These are phyloP conservation scores for Cisticola juncidis DNA, from an alignment of 2,113 vertebrate species.

Conservation along the genomic window DNA sequence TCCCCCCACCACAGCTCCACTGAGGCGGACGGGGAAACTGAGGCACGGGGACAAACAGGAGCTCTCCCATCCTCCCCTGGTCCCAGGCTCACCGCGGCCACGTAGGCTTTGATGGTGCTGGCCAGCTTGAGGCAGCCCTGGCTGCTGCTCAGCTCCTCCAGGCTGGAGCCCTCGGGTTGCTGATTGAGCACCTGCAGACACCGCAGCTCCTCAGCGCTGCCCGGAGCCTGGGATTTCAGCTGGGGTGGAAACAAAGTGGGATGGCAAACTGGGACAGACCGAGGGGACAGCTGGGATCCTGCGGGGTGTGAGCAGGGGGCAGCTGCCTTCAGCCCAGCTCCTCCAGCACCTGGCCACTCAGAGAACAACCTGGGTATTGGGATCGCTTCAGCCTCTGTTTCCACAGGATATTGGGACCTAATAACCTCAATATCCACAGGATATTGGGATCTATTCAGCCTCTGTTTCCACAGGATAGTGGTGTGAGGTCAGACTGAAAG, in stretches of 20 bases:
- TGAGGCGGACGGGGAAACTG: neutral
- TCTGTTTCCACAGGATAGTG: accelerated
- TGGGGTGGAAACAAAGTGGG: neutral
- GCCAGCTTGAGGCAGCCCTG: slow-evolving; percentile 85
- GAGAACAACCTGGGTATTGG: too few species aligned
- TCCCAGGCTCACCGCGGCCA: slow-evolving; percentile 75
- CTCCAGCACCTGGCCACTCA: too few species aligned
- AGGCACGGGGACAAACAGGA: neutral
- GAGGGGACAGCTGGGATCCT: neutral
- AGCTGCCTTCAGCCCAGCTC: neutral
- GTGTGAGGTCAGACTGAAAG: neutral
- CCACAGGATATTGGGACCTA: neutral
- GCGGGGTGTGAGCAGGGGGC: neutral
- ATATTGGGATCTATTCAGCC: too few species aligned
- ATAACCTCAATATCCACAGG: too few species aligned
- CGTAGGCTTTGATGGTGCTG: slow-evolving; percentile 83
- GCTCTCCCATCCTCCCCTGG: neutral
- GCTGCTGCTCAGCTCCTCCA: slow-evolving; percentile 77
- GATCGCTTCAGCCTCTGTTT: accelerated
- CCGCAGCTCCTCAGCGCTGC: slow-evolving; percentile 80
- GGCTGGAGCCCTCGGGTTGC: slow-evolving; percentile 71
- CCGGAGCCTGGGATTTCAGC: slow-evolving; percentile 76
- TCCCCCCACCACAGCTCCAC: accelerated
- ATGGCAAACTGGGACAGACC: neutral
- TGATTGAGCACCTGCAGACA: slow-evolving; percentile 81